Base-by-base conservation (phyloP, 2,113 vertebrate genomes). In the Albula goreensis region DNA sequence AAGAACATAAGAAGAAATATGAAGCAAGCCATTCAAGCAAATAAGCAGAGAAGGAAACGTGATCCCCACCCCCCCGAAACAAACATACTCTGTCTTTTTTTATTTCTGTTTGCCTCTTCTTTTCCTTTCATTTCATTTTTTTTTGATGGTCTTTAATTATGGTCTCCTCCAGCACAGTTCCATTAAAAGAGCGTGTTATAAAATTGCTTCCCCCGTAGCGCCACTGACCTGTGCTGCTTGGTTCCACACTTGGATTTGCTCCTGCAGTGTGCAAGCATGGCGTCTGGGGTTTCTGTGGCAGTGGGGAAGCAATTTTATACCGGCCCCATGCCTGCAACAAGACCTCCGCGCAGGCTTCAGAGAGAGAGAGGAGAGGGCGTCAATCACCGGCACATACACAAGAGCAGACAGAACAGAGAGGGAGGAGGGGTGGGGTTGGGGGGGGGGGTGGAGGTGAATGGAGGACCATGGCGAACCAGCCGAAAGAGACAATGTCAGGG, bases 231-330 rank as follows among this genome's bases (percentile, higher is more conserved):
- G 86, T 63, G 83, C 78, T 77, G 86, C 86, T 87, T 87, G 86
- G 86, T 87, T 87, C 86, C 86, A 87, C 86, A 87, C 86, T 87
- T 87, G 86, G 86, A 87, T 85, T 87, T 87, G 86, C 83, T 87
- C 86, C 86, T 87, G 86, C 83, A 87, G 86, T 87, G 86, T 85
- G 83, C 86, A 87, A 87, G 86, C 83, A 81, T 87, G 86, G 60
- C 78, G 86, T 78, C 83, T 85, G 83, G 83, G 31, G 79, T 87
- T 87, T 85, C 85, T 85, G 85, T 81, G 83, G 83, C 83, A 85
- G 77, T 84, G 86, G 86, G 86, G 86, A 87, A 87, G 86, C 86
- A 87, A 87, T 87, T 87, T 87, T 87, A 87, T 85, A 87, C 78
- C 83, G 83, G 86, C 83, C 86, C 86, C 86, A 31, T 85, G 83